These are phyloP conservation scores for Capromys pilorides DNA, from an alignment of 2,797 vertebrate species.

Conservation along the genomic window DNA sequence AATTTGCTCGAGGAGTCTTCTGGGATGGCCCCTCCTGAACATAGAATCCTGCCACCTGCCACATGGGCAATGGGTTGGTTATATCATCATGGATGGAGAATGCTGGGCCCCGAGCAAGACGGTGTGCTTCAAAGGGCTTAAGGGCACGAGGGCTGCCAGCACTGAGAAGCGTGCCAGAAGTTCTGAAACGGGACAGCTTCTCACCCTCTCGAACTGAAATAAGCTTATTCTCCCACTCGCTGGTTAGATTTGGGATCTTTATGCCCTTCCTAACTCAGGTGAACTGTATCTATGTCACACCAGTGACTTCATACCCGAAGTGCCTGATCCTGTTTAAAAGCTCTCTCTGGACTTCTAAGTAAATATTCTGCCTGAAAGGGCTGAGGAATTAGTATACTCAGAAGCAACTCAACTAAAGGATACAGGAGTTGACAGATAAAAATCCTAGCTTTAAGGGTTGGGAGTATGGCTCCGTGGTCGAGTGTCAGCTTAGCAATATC, in stretches of 20 bases:
- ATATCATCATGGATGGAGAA: constrained; percentile 94
- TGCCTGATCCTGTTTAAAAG: neutral
- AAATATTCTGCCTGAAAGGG: neutral
- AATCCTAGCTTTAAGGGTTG: neutral
- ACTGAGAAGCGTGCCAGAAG: constrained; percentile 97
- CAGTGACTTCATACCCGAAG: neutral
- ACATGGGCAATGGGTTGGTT: constrained; percentile 93
- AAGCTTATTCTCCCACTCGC: neutral
- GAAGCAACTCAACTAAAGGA: neutral
- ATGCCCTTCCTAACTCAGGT: neutral
- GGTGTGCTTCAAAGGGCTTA: constrained; percentile 94
- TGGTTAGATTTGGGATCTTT: neutral
- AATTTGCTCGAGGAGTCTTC: neutral
- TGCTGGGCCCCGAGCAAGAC: constrained; percentile 96
- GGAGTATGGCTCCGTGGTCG: neutral
- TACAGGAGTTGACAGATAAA: neutral
- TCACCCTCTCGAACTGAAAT: neutral
- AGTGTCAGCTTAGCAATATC: neutral
- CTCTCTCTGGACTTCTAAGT: neutral
- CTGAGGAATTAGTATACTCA: neutral
- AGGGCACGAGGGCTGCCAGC: constrained; percentile 95
- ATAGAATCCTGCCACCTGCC: neutral
- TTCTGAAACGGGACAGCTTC: constrained; percentile 84
- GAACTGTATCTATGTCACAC: neutral
- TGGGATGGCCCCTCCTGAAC: neutral